Evolutionary conservation across 2,113 vertebrate species (phyloP), one percentile per base, ranked within the genome.

Genomic region (Daphoenositta chrysoptera): DNA sequence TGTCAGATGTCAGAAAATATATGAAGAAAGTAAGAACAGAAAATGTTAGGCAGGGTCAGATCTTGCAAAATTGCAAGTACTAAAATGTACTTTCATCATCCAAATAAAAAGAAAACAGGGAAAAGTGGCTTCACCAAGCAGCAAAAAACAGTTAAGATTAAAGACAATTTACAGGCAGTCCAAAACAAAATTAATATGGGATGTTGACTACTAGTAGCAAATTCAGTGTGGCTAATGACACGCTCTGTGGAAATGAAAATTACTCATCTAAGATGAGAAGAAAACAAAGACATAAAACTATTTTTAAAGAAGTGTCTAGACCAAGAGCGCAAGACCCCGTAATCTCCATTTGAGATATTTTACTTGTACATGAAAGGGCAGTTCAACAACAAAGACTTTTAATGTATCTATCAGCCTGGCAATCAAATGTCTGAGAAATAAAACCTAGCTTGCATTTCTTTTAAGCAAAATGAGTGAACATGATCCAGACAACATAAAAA

Each of bases 1-100:
- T 81, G 42, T 90, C 76, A 92, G 79, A 94, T 95, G 66, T 92
- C 78, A 92, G 66, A 69, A 96, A 94, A 92, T 76, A 80, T 17
- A 80, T 17, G 37, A 79, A 88, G 66, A 83, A 92, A 92, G 64
- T 61, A 39, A 93, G 54, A 96, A 88, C 14, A 58, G 75, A 92
- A 92, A 70, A 94, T 73, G 50, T 42, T 65, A 89, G 50, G 54
- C 54, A 83, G 72, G 76, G 83, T 93, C 64, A 94, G 50, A 47
- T 81, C 86, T 73, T 78, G 79, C 58, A 92, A 89, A 95, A 93
- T 11, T 86, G 35, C 50, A 88, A 81, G 71, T 66, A 83, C 58
- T 77, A 54, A 94, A 96, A 88, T 47, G 35, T 66, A 60, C 79
- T 95, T 94, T 94, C 68, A 92, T 92, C 79, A 78, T 63, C 68